Evolutionary conservation across 2,113 vertebrate species (phyloP), one percentile per base, ranked within the genome.

Genomic region (Rhinichthys klamathensis): DNA sequence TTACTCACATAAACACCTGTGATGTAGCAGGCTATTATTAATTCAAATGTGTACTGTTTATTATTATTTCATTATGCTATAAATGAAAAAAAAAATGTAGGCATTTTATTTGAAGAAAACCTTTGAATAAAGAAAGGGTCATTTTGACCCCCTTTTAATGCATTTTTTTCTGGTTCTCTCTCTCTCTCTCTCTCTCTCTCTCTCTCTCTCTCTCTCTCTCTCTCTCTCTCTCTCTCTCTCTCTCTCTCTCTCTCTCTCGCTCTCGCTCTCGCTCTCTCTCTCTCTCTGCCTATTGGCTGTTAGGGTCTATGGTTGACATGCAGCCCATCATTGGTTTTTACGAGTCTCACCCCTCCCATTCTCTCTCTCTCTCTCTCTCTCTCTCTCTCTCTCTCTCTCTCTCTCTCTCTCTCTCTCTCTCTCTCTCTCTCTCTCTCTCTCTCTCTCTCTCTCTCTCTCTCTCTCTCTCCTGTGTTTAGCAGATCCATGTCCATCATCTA

Each of bases 301-400:
- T 94, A 89, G 90, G 94, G 93, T 94, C 92, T 93, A 91, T 90
- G 92, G 93, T 93, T 93, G 94, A 95, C 95, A 96, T 97, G 96
- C 96, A 96, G 95, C 96, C 96, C 94, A 96, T 97, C 96, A 97
- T 97, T 98, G 96, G 97, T 94, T 94, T 96, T 93, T 93, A 92
- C 94, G 91, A 95, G 94, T 94, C 93, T 91, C 95, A 93, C 95
- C 93, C 95, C 96, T n/a, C n/a, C n/a, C n/a, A n/a, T n/a, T n/a
- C 96, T 38, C 38, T 6, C 38, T 1, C 38, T 7, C 38, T 7
- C 38, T 38, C 6, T 38, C 38, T 7, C 7, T 8, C 38, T 38
- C 6, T 8, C 7, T 8, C 38, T 41, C 41, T 41, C 41, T 41
- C 41, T 41, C 41, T 41, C 41, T 41, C 41, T 9, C 97, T 38